Evolutionary conservation across 2,113 vertebrate genomes (phyloP).

Genomic region (Boulengeromyrus knoepffleri): DNA sequence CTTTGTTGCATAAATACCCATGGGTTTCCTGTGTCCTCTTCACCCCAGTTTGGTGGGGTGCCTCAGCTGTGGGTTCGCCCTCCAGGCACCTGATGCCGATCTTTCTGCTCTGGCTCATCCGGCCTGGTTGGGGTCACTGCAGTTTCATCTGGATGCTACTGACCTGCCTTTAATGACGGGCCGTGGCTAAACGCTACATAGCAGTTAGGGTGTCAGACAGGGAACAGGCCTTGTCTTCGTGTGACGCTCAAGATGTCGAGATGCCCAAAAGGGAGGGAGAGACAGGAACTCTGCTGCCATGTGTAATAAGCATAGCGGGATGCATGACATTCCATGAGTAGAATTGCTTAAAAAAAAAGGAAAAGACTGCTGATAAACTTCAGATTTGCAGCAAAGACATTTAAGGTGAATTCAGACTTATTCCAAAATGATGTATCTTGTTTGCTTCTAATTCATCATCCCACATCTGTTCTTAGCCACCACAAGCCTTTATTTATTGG

Average conservation of each 20-base stretch:
- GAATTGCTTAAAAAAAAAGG: not conserved
- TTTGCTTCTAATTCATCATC: not conserved
- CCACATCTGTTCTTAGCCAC: not conserved
- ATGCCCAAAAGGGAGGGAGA: conserved; percentile 13
- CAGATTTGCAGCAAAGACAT: not conserved
- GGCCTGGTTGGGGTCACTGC: conserved; percentile 23
- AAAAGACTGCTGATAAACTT: not conserved
- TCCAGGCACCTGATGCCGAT: not conserved
- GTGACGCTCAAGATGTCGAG: conserved; percentile 10
- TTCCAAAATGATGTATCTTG: not conserved
- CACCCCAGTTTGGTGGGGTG: not conserved
- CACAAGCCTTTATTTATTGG: not conserved
- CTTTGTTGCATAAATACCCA: not conserved
- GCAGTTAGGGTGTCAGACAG: not conserved
- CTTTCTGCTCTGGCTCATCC: not conserved
- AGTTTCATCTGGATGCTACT: conserved; percentile 4
- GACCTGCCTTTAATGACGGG: conserved; percentile 39
- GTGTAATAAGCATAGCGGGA: not conserved
- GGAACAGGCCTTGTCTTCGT: not conserved
- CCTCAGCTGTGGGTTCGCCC: not conserved
- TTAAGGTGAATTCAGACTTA: not conserved
- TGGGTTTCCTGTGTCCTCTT: not conserved
- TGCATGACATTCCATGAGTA: not conserved
- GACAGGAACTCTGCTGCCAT: not conserved
- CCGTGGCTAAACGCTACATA: conserved; percentile 10